Base-by-base conservation (phyloP, 2,113 vertebrate species). In the Lota lota region DNA sequence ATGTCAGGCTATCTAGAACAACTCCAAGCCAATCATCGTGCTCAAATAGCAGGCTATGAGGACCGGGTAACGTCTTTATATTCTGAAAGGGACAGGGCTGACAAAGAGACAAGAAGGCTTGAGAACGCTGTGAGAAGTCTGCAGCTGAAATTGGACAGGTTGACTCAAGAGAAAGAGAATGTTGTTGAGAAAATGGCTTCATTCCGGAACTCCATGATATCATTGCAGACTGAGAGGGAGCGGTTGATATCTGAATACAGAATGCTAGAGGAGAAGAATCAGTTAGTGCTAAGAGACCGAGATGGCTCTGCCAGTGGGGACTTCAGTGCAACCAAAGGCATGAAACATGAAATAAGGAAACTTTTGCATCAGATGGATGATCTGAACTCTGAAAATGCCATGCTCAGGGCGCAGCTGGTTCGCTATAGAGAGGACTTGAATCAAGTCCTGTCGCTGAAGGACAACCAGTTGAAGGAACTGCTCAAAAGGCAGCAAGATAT, bases 361-460 rank as follows among this genome's bases (percentile, higher is more conserved):
- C 77, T 94, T 5, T 67, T 95, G 8, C 90, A 94, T 78, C 91
- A 91, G 69, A 90, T 91, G 81, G 95, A 96, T 58, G 95, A 96
- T 80, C 90, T 96, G 11, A 94, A 96, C 81, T 95, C 94, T 1
- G 94, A 96, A 86, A 96, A 96, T 1, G 95, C 95, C 0, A 93
- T 95, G 94, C 90, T 95, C 18, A 91, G 87, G 83, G 95, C 95
- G 5, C 95, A 96, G 21, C 89, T 96, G 40, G 85, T 95, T 50
- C 92, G 94, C 1, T 95, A 96, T 75, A 89, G 94, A 73, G 94
- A 96, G 68, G 95, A 96, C 66, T 74, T 96, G 10, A 95, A 96
- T 60, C 93, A 94, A n/a, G 94, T 95, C 22, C 79, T 96, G 5
- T 94, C 92, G 18, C 83, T 96, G 18, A 96, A 96, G 73, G 94